Percentiles rank a stretch among this genome's conserved stretches.
phyloP scores from a whole-genome alignment of 2,113 vertebrate genomes.

The Macquaria ambigua region DNA sequence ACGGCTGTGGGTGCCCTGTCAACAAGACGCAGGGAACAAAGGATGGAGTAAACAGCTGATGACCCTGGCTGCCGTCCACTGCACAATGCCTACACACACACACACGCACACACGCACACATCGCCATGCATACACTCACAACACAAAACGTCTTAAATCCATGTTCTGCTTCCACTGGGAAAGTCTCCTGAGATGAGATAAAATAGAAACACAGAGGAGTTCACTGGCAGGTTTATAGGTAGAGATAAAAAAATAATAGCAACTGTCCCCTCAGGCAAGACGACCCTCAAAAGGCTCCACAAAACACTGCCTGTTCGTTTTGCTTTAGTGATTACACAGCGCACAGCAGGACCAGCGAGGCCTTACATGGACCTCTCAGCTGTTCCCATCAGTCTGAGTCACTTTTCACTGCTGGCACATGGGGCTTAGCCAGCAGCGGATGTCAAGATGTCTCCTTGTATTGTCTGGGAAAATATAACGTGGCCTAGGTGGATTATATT shows the following conservation, averaged over 20 bases:
- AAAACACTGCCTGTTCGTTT: constrained; percentile 30
- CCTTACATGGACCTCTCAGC: constrained; percentile 52
- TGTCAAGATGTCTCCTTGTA: constrained; percentile 27
- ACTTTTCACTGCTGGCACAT: constrained; percentile 11
- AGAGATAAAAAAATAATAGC: constrained; percentile 30
- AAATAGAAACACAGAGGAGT: constrained; percentile 19
- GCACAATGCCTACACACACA: constrained; percentile 23
- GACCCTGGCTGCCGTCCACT: constrained; percentile 58
- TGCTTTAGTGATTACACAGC: constrained; percentile 33
- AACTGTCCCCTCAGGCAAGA: constrained; percentile 41
- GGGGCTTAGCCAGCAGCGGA: constrained; percentile 24
- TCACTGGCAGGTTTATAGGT: constrained; percentile 5
- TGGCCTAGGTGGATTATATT: neutral
- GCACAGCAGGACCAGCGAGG: constrained; percentile 49
- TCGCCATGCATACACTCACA: neutral
- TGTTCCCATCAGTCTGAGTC: constrained; percentile 68
- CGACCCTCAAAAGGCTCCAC: constrained; percentile 44
- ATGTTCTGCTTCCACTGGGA: constrained; percentile 30
- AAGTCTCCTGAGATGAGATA: constrained; percentile 34
- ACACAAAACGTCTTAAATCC: constrained; percentile 10
- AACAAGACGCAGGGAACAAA: constrained; percentile 70
- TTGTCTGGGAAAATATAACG: constrained; percentile 33
- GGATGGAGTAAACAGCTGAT: constrained; percentile 78
- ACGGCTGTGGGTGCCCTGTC: constrained; percentile 69
- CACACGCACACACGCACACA: constrained; percentile 8